Percentiles rank a stretch among this genome's conserved stretches.
Evolutionary conservation across 2,113 vertebrate genomes (phyloP).

Genomic region (Dicentrarchus labrax): DNA sequence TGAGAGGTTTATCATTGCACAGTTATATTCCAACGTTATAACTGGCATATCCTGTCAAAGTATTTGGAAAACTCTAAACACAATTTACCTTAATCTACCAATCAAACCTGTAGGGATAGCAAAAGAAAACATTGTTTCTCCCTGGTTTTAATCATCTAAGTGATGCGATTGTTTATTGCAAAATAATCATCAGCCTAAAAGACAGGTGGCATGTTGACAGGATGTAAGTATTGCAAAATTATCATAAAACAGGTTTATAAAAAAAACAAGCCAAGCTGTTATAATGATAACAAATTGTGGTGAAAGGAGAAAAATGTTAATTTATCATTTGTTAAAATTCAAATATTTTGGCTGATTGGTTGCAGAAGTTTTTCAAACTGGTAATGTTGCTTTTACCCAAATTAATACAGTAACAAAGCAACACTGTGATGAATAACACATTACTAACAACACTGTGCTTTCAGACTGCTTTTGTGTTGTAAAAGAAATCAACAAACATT

Average conservation of each 20-base stretch:
- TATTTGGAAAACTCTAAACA: neutral
- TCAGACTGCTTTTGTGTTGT: constrained; percentile 42
- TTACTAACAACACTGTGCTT: constrained; percentile 37
- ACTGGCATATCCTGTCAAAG: neutral
- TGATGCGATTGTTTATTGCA: neutral
- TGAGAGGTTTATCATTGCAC: neutral
- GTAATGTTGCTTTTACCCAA: constrained; percentile 31
- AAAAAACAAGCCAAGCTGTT: constrained; percentile 27
- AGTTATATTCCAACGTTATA: neutral
- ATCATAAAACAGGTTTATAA: constrained; percentile 30
- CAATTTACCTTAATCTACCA: neutral
- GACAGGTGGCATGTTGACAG: constrained; percentile 8
- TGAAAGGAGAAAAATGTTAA: constrained; percentile 33
- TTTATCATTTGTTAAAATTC: constrained; percentile 45
- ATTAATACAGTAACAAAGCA: constrained; percentile 51
- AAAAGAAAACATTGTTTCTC: neutral
- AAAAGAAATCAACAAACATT: constrained; percentile 48
- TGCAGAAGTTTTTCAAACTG: constrained; percentile 31
- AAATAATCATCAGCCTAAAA: constrained; percentile 10
- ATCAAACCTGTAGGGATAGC: neutral
- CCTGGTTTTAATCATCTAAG: neutral
- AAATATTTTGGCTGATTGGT: constrained; percentile 46
- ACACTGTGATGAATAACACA: constrained; percentile 35
- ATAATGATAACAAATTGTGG: constrained; percentile 11
- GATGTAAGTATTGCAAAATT: constrained; percentile 18